Conservation (phyloP, 2,113 vertebrate genomes). For the Trematocara unimaculatum region DNA sequence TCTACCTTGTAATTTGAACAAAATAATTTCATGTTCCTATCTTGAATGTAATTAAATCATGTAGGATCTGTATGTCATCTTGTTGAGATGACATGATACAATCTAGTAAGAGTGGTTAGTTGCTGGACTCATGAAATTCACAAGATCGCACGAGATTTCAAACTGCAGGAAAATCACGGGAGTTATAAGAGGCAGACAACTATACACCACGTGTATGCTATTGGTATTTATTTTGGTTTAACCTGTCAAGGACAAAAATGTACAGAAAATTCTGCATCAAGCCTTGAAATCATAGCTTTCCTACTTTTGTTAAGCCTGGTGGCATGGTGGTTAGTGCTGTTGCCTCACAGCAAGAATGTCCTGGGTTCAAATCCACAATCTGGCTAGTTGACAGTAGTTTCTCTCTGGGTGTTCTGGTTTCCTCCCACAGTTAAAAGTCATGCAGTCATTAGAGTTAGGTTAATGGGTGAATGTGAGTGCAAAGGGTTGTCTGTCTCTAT, state of each 20-base stretch:
- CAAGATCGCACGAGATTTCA: fast-evolving
- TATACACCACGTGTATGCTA: neutral
- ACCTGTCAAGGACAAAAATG: fast-evolving
- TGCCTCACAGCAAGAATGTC: neutral
- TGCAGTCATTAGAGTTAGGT: neutral
- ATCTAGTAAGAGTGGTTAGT: neutral
- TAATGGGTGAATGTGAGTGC: neutral
- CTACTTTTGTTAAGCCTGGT: fast-evolving
- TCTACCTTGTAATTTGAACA: neutral
- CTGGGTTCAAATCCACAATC: neutral
- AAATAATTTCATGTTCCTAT: fast-evolving
- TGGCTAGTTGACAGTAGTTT: neutral
- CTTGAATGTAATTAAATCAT: neutral
- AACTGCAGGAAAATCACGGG: neutral
- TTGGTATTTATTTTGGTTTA: neutral
- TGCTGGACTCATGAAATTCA: neutral
- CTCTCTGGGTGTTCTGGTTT: neutral
- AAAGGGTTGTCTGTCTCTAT: neutral
- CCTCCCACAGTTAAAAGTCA: neutral
- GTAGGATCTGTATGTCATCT: neutral
- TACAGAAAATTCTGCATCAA: neutral
- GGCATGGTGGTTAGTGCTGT: neutral
- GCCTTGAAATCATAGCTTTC: neutral
- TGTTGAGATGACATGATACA: neutral
- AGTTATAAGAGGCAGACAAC: neutral